Evolutionary conservation across 1,140 invertebrate species (phyloP), one percentile per base, ranked within the genome.

Genomic region (Vollenhovia emeryi): DNA sequence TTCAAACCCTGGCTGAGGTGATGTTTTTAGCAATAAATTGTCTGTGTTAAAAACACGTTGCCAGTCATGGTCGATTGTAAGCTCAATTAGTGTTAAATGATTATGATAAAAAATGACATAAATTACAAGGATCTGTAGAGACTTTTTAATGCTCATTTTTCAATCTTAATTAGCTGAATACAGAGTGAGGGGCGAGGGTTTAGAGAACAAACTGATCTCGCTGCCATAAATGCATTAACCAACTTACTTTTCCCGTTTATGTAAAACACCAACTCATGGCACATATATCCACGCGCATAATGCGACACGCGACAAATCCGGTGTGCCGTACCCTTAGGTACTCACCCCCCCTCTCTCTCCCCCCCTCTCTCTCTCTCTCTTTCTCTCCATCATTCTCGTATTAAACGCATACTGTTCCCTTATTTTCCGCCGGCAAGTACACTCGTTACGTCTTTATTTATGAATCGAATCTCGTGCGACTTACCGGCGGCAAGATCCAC

Each of bases 361-460:
- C 33, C 6, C 4, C 6, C 2, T 36, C 3, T n/a, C n/a, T 21
- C 76, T 68, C 48, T 3, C 33, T 33, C 33, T 33, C 33, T 36
- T 7, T 36, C 33, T 36, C 33, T 36, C 33, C 62, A 52, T 79
- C 69, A 80, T 55, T 80, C 36, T 57, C 36, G 62, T 13, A 80
- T 80, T 80, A 55, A 57, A 69, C 21, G 43, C 24, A 80, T 30
- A n/a, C 21, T 21, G 30, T 69, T 69, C 24, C 62, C 64, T 40
- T 69, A 52, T 80, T 80, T 50, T 52, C 74, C 45, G 33, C 48
- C 45, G 36, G 45, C n/a, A 69, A 80, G 55, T 52, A 80, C 21
- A 69, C 30, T 11, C 43, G 9, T 59, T 33, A 75, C 18, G 48
- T 43, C 62, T 43, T 33, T 50, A 64, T 64, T 80, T 80, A 80